A percentile compares a stretch with the other conserved stretches of the same genome.
Conservation (phyloP, 2,113 vertebrate species). For the Cnemophilus loriae region DNA sequence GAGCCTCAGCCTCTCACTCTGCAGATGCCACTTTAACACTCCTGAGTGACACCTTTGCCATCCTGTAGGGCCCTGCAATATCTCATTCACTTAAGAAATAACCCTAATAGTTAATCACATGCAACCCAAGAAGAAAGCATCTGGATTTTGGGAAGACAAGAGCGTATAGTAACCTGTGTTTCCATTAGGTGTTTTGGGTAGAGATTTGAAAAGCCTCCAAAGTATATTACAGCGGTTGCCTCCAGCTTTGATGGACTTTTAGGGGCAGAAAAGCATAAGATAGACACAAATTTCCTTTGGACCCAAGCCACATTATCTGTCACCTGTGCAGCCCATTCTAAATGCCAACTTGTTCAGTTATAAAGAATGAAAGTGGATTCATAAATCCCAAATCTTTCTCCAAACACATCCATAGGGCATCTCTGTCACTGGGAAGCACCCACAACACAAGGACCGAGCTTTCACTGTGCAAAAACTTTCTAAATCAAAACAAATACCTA, state of each 20-base stretch:
- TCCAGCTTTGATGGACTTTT: not conserved
- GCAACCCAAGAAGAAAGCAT: not conserved
- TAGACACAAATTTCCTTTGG: not conserved
- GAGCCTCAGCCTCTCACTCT: not conserved
- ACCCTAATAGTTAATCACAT: not conserved
- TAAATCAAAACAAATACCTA: not conserved
- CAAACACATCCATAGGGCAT: not conserved
- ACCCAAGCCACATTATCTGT: not conserved
- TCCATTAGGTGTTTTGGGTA: not conserved
- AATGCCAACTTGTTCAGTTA: not conserved
- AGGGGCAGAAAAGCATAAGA: not conserved
- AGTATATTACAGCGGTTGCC: not conserved
- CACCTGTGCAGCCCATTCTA: not conserved
- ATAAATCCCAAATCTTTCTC: not conserved
- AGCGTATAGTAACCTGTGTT: not conserved
- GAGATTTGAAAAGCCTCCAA: not conserved
- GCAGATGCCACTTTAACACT: not conserved
- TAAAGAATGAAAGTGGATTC: not conserved
- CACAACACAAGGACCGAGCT: not conserved
- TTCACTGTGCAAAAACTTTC: not conserved
- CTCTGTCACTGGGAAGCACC: not conserved
- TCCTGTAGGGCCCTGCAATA: not conserved
- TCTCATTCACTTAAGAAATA: not conserved
- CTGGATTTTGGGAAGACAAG: not conserved
- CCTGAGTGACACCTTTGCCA: not conserved